These are phyloP conservation scores for Zaprionus gabonicus DNA, from an alignment of 1,140 invertebrate genomes.

Conservation along the genomic window DNA sequence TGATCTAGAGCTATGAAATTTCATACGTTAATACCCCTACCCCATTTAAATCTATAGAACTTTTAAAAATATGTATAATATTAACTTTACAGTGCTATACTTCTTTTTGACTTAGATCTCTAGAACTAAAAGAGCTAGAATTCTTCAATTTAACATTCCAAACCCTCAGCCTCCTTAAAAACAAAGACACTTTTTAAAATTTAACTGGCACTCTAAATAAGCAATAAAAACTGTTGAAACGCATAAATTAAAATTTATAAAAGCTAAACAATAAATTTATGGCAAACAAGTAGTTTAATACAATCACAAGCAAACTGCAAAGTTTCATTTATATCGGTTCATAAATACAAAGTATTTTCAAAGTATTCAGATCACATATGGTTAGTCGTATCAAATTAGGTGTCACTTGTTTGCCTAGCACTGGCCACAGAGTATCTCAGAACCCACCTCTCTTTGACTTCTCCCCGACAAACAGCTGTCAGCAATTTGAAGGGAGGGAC, in stretches of 20 bases:
- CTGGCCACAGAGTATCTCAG: background rate
- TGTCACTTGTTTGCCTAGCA: too few species aligned
- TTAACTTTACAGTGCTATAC: background rate
- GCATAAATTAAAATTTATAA: rapidly evolving
- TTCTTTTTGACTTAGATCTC: background rate
- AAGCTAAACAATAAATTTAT: background rate
- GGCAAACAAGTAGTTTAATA: background rate
- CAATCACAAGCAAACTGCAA: background rate
- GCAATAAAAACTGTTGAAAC: background rate
- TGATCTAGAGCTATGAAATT: background rate
- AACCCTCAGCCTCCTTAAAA: rapidly evolving
- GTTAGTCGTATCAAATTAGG: too few species aligned
- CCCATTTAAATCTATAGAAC: background rate
- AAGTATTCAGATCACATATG: too few species aligned
- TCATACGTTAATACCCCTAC: background rate
- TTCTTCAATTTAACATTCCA: background rate
- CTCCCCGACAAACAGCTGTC: background rate
- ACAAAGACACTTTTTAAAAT: background rate
- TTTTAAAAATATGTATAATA: background rate
- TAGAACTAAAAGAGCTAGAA: background rate
- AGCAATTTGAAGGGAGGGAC: background rate
- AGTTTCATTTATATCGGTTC: background rate
- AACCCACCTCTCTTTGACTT: background rate
- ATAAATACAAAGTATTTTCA: background rate
- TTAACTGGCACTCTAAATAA: rapidly evolving